Conservation (phyloP, 1,140 invertebrate genomes). For the Parapsyche elsis region DNA sequence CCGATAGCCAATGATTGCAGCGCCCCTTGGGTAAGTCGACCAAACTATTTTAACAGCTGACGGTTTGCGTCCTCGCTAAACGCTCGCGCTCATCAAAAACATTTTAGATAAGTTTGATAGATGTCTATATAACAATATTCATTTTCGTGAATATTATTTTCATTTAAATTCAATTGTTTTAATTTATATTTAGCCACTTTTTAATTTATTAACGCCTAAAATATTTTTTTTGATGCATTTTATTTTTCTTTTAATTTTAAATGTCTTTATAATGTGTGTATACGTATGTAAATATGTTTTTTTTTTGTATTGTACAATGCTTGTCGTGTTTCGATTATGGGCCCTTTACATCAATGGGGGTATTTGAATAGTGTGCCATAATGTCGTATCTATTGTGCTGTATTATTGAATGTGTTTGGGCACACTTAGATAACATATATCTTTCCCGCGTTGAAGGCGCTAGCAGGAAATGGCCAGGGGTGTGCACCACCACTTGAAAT, state of each 20-base stretch:
- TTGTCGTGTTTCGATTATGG: not conserved
- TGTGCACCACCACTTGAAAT: constrained; percentile 13
- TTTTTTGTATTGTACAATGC: not conserved
- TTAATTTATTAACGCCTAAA: no score
- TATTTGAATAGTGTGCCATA: constrained; percentile 28
- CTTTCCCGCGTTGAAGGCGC: constrained; percentile 7
- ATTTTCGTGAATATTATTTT: no score
- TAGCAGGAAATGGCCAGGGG: constrained; percentile 20
- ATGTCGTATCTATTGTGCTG: constrained; percentile 33
- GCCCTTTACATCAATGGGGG: not conserved
- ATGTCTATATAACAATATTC: constrained; percentile 10
- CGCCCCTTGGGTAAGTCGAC: constrained; percentile 73
- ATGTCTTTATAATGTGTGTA: not conserved
- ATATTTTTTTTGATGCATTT: no score
- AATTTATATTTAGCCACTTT: no score
- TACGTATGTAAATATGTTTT: not conserved
- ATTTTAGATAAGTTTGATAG: constrained; percentile 21
- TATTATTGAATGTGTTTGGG: constrained; percentile 39
- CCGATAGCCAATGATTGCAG: constrained; percentile 72
- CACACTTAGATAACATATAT: constrained; percentile 37
- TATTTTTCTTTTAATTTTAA: not conserved
- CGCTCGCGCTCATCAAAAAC: not conserved
- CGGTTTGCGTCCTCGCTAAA: constrained; percentile 40
- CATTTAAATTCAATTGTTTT: no score
- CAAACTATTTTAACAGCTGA: constrained; percentile 37